Base-by-base conservation (phyloP, 2,888 invertebrate genomes). In the Dolichomitus sp. region DNA sequence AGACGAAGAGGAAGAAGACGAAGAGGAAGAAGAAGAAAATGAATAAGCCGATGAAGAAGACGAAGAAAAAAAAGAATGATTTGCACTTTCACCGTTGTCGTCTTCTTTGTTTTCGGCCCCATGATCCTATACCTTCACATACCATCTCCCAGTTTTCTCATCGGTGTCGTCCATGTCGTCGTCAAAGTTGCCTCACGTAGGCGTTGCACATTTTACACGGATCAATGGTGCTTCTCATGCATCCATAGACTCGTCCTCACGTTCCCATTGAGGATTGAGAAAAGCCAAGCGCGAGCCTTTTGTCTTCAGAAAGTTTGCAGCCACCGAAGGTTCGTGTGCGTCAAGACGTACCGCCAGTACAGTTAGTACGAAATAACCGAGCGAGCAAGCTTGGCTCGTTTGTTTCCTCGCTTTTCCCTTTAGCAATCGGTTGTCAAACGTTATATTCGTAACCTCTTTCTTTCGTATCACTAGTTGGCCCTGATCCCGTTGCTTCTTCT, bases 171-270 rank as follows among this genome's bases (percentile, higher is more conserved):
- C 85, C 84, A 86, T 86, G 83, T 70, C 78, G 54, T 77, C 84
- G 84, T 85, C 84, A 86, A 87, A 88, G 87, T 88, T 87, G 84
- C 84, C 76, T 85, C 86, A 84, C 87, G 69, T 54, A 63, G 85
- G 86, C 82, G 85, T 86, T 54, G 77, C 69, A 84, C 85, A 85
- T 86, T 85, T 85, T 83, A 87, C 83, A 68, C 73, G 88, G 87
- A 88, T 90, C 89, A 88, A 89, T 89, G 87, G 81, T 85, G 87
- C 87, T 81, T 30, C 65, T 42, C 12, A 23, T 40, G 59, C 27
- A 68, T 12, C 57, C 57, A n/a, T n/a, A 33, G 40, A 48, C 42
- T 40, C 19, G 45, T 54, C 73, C 37, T 45, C 68, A 61, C 33
- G 33, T 68, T 75, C 72, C 61, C 69, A 69, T 40, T 77, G 73